phyloP scores from a whole-genome alignment of 2,113 vertebrate species.

The Melanerpes aurifrons region DNA sequence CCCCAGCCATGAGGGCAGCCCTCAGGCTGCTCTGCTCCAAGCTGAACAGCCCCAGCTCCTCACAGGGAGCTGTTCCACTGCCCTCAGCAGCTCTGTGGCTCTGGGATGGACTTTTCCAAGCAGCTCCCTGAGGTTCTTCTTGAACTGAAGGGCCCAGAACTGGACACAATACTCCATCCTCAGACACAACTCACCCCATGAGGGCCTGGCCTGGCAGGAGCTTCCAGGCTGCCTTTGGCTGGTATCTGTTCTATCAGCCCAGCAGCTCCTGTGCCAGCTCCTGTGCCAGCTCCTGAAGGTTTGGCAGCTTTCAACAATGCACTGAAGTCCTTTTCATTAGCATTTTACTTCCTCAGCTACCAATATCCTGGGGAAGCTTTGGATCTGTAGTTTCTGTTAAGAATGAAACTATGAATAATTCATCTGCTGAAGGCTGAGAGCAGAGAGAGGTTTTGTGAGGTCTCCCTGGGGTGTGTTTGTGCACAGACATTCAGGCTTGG shows the following conservation, averaged over 20 bases:
- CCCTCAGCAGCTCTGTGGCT: too few relatives aligned
- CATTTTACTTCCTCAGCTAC: not conserved
- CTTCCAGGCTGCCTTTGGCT: not conserved
- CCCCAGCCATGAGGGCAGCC: too few relatives aligned
- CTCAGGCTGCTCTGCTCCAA: too few relatives aligned
- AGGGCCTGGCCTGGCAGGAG: not conserved
- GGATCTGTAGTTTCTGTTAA: slow-evolving; percentile 45
- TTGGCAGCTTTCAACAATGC: not conserved
- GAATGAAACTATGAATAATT: slow-evolving; percentile 66
- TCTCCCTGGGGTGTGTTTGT: slow-evolving; percentile 14
- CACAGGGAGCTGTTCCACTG: too few relatives aligned
- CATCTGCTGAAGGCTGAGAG: not conserved
- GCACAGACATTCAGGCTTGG: slow-evolving; percentile 13
- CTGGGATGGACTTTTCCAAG: too few relatives aligned
- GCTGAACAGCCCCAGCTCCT: too few relatives aligned
- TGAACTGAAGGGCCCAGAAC: too few relatives aligned
- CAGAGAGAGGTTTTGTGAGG: not conserved
- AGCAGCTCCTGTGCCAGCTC: not conserved
- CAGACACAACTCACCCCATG: too few relatives aligned
- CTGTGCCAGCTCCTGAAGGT: not conserved
- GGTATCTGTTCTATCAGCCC: not conserved
- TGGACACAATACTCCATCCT: too few relatives aligned
- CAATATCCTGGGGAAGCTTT: not conserved
- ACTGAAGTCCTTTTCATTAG: slow-evolving; percentile 28
- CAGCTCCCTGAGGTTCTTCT: too few relatives aligned